These are phyloP conservation scores for Pseudorhombus dupliciocellatus DNA, from an alignment of 2,113 vertebrate genomes.

Conservation along the genomic window DNA sequence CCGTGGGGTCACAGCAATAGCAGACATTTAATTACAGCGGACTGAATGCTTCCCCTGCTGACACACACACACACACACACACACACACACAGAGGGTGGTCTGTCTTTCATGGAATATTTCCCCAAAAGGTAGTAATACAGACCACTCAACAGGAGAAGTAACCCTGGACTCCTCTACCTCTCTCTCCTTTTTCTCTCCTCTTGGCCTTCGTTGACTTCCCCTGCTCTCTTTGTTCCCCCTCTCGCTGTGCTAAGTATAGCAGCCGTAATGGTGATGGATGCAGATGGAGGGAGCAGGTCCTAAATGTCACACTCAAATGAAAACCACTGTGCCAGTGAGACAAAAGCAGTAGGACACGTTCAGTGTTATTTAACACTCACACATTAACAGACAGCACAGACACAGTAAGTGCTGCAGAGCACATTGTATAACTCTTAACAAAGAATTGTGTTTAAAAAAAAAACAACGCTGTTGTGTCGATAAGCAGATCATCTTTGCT, in stretches of 20 bases:
- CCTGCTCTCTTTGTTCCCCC: conserved; percentile 30
- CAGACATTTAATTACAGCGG: conserved; percentile 75
- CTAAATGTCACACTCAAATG: conserved; percentile 77
- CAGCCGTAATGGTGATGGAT: conserved; percentile 70
- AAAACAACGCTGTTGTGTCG: background rate
- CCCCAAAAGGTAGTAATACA: conserved; percentile 71
- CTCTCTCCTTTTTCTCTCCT: conserved; percentile 28
- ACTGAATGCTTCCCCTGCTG: conserved; percentile 51
- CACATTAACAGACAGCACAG: background rate
- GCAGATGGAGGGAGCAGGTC: conserved; percentile 65
- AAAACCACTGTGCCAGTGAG: conserved; percentile 64
- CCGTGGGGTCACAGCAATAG: conserved; percentile 63
- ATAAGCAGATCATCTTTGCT: background rate
- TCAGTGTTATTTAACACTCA: conserved; percentile 53
- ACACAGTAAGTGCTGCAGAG: background rate
- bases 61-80: conserved; percentile 25
- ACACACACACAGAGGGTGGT: conserved; percentile 26
- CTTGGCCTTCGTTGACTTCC: conserved; percentile 28
- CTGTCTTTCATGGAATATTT: conserved; percentile 61
- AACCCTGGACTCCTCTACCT: conserved; percentile 36
- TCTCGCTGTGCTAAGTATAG: conserved; percentile 56
- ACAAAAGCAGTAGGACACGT: conserved; percentile 57
- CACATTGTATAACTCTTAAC: background rate
- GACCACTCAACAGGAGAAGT: conserved; percentile 69
- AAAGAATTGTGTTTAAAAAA: too few relatives aligned